These are phyloP conservation scores for Agelas oroides DNA, from an alignment of 37 sponge, comb jelly and placozoan genomes.

Conservation along the genomic window DNA sequence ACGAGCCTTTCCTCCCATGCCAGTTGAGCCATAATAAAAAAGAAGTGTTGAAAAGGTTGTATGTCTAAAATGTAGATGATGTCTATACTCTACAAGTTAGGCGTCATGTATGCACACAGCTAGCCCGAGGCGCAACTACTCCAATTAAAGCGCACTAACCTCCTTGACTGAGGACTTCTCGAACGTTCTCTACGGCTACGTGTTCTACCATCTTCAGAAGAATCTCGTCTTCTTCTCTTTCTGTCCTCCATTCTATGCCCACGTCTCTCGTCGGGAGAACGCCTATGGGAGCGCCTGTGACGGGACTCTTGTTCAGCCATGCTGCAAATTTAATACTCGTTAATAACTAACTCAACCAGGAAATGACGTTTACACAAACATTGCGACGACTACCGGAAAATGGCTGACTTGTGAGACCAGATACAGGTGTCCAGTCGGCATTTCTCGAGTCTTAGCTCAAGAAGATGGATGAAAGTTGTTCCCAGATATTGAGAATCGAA, in stretches of 20 bases:
- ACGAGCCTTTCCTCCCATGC: too few relatives aligned
- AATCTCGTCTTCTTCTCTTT: background rate
- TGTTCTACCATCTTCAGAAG: background rate
- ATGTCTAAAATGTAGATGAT: too few relatives aligned
- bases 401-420: constrained; percentile 51
- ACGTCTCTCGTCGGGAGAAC: background rate
- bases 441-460: background rate
- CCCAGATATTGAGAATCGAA: background rate
- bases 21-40: too few relatives aligned
- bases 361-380: background rate
- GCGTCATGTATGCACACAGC: too few relatives aligned
- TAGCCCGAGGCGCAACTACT: too few relatives aligned
- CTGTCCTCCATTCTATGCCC: background rate
- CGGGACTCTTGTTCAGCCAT: too few relatives aligned
- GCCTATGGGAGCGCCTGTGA: background rate
- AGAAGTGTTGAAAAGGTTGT: too few relatives aligned
- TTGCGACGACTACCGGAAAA: background rate
- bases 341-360: too few relatives aligned
- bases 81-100: too few relatives aligned
- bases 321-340: too few relatives aligned
- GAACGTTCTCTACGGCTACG: constrained; percentile 8
- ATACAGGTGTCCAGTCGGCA: constrained; percentile 40
- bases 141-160: constrained; percentile 8
- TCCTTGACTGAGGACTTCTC: constrained; percentile 27
- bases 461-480: background rate